Conservation (phyloP, 2,113 vertebrate species). For the Cinclus mexicanus region DNA sequence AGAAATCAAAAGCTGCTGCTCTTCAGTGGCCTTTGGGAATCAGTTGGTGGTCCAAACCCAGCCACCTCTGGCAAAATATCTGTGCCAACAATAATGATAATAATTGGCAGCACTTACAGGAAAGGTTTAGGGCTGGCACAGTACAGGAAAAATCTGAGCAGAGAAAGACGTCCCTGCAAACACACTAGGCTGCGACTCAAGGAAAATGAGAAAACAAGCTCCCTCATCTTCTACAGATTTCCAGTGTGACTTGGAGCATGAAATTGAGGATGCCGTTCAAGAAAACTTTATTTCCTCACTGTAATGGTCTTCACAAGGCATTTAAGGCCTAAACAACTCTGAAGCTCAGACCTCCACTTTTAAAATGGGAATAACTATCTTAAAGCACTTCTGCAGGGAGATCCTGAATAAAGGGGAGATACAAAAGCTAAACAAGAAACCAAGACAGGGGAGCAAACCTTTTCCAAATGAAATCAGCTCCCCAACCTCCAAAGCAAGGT, state of each 20-base stretch:
- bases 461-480: background rate
- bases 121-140: background rate
- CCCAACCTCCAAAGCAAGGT: background rate
- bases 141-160: background rate
- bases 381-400: background rate
- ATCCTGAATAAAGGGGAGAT: background rate
- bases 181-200: background rate
- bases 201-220: background rate
- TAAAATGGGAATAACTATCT: background rate
- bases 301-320: background rate
- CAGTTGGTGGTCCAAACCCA: conserved; percentile 45
- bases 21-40: conserved; percentile 18
- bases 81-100: background rate
- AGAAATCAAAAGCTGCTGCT: conserved; percentile 64
- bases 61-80: background rate
- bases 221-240: background rate
- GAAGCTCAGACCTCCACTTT: background rate
- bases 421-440: background rate
- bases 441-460: background rate
- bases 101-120: background rate
- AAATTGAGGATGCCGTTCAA: background rate
- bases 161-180: background rate
- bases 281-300: background rate
- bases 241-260: background rate
- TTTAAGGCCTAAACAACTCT: background rate